Conservation (phyloP, 2,888 invertebrate genomes). For the Lochmaea capreae region DNA sequence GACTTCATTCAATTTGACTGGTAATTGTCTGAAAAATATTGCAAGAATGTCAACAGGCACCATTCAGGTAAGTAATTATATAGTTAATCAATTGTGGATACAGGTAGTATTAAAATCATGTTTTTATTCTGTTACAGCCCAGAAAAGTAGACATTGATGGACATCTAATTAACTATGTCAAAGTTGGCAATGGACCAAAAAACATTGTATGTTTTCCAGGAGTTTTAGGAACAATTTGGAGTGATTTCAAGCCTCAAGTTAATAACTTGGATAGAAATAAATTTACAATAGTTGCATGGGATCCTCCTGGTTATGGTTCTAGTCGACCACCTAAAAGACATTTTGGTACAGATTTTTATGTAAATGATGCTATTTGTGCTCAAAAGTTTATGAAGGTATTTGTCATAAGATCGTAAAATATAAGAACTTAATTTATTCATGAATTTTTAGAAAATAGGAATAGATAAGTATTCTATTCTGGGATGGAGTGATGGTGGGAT, state of each 20-base stretch:
- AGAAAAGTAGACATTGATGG: constrained; percentile 73
- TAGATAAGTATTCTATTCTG: constrained; percentile 78
- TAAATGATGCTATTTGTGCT: constrained; percentile 80
- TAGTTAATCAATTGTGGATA: not conserved
- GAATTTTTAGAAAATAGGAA: constrained; percentile 69
- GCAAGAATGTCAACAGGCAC: not conserved
- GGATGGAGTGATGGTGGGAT: constrained; percentile 95
- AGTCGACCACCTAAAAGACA: constrained; percentile 82
- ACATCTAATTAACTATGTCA: constrained; percentile 72
- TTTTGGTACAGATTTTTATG: constrained; percentile 78
- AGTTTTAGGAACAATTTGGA: constrained; percentile 83
- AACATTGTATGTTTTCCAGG: constrained; percentile 82
- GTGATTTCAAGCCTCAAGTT: constrained; percentile 84
- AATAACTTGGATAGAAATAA: constrained; percentile 73
- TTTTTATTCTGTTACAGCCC: constrained; percentile 67
- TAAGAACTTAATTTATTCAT: not conserved
- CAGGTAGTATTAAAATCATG: not conserved
- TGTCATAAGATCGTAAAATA: not conserved
- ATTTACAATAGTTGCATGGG: constrained; percentile 80
- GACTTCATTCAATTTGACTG: not conserved
- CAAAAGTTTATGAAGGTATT: constrained; percentile 77
- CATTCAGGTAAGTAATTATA: not conserved
- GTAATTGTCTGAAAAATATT: not conserved
- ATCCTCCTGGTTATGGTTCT: constrained; percentile 89
- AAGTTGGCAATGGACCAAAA: constrained; percentile 72